Evolutionary conservation across 2,113 vertebrate species (phyloP), one percentile per base, ranked within the genome.

Genomic region (Scatophagus argus): DNA sequence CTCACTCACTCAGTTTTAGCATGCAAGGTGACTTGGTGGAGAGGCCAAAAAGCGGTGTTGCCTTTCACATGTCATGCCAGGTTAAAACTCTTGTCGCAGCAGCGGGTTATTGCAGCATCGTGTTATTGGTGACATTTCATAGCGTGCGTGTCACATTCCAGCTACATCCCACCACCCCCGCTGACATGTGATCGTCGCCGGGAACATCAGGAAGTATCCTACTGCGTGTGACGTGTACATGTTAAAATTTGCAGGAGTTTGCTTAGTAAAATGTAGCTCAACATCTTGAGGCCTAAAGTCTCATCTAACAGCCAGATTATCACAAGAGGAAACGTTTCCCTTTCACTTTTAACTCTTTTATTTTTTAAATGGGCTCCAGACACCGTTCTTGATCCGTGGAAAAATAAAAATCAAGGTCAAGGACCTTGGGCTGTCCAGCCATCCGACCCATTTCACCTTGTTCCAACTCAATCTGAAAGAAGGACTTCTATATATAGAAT

Each of bases 401-500:
- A 44, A 65, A 47, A 46, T 10, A 47, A 44, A 69, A 75, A 81
- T 83, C 51, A 67, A 84, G 73, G 76, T 29, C 73, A 75, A 85
- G 76, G 68, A 91, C 81, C 79, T 79, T 6, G 39, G 78, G 75
- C 80, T 76, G 88, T 93, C 91, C 91, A 63, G 85, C 82, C 70
- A 66, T 74, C 72, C 74, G 90, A 93, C 92, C 94, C 93, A 93
- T 81, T 94, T 95, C 92, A 86, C 85, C 86, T 87, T 59, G 88
- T 88, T 87, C 86, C 77, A 82, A 55, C 61, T 90, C 74, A 31
- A 75, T 77, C 78, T 81, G 90, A 91, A 92, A 92, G 87, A 83
- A 91, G 92, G 83, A 86, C 85, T 89, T 90, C 93, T 95, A 94
- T 91, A 90, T 81, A 89, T 94, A 93, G 94, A 92, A 95, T 93